A percentile compares a stretch with the other conserved stretches of the same genome.
These are phyloP conservation scores for Calycopis cecrops DNA, from an alignment of 1,140 invertebrate species.

Conservation along the genomic window DNA sequence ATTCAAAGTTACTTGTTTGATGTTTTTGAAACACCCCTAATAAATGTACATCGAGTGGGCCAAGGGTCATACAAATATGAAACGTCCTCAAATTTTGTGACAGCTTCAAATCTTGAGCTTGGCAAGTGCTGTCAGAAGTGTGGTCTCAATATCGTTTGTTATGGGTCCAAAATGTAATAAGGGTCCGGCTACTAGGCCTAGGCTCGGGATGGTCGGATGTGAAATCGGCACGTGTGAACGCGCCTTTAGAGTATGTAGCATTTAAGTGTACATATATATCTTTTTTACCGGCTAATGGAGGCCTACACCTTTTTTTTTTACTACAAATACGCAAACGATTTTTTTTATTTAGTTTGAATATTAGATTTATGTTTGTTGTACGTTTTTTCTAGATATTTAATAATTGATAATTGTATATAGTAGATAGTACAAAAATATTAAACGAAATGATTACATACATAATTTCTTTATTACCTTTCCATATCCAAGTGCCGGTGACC, in stretches of 20 bases:
- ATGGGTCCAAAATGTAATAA: background rate
- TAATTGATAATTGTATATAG: constrained; percentile 61
- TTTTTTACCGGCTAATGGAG: background rate
- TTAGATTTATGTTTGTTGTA: constrained; percentile 58
- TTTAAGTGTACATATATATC: constrained; percentile 14
- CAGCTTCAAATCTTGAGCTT: no score
- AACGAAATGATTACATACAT: constrained; percentile 41
- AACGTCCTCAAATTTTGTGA: no score
- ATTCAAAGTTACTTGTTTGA: no score
- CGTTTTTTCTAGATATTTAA: constrained; percentile 65
- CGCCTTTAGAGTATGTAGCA: background rate
- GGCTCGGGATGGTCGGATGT: background rate
- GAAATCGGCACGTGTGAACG: background rate
- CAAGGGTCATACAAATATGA: no score
- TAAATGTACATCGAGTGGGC: no score
- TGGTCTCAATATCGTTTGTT: no score
- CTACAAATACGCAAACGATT: background rate
- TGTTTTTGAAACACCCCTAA: no score
- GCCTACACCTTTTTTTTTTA: background rate
- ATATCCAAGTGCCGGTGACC: background rate
- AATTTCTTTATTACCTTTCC: background rate
- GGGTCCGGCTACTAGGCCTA: background rate
- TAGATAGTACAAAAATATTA: constrained; percentile 73
- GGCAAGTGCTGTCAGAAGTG: no score
- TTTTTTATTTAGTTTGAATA: constrained; percentile 14